Evolutionary conservation across 2,113 vertebrate species (phyloP).

Genomic region (Malurus cyaneus): DNA sequence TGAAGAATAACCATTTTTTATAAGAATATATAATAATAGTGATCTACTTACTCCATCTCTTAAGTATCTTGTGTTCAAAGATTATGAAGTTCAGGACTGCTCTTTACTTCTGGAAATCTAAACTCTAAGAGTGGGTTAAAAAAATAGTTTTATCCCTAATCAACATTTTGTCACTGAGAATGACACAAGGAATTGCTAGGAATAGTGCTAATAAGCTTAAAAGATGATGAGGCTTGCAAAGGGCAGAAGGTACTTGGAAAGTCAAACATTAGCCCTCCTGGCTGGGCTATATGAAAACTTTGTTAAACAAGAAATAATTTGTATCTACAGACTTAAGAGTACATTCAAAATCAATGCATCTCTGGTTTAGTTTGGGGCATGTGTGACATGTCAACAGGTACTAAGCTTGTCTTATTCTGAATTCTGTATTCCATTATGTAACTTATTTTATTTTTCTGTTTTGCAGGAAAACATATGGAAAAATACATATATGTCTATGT

Average conservation of each 20-base stretch:
- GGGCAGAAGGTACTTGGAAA: not conserved
- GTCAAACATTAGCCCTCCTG: not conserved
- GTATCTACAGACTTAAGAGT: not conserved
- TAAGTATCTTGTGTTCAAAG: not conserved
- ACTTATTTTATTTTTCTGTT: slow-evolving; percentile 41
- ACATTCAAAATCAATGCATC: not conserved
- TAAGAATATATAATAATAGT: not conserved
- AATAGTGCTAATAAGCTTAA: not conserved
- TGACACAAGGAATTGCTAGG: not conserved
- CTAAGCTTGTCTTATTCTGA: not conserved
- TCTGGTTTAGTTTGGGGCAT: not conserved
- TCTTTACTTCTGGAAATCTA: not conserved
- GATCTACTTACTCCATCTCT: not conserved
- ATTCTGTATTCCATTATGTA: not conserved
- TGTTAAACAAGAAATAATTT: not conserved
- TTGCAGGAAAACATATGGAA: slow-evolving; percentile 60
- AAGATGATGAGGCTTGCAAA: not conserved
- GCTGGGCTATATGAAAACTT: not conserved
- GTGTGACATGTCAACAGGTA: not conserved
- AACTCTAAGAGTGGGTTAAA: not conserved
- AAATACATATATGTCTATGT: slow-evolving; percentile 39
- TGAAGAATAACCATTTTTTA: not conserved
- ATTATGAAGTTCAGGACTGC: not conserved
- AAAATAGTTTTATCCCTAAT: not conserved
- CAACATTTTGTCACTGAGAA: not conserved